phyloP scores from a whole-genome alignment of 2,113 vertebrate genomes.

The Agelaius tricolor region DNA sequence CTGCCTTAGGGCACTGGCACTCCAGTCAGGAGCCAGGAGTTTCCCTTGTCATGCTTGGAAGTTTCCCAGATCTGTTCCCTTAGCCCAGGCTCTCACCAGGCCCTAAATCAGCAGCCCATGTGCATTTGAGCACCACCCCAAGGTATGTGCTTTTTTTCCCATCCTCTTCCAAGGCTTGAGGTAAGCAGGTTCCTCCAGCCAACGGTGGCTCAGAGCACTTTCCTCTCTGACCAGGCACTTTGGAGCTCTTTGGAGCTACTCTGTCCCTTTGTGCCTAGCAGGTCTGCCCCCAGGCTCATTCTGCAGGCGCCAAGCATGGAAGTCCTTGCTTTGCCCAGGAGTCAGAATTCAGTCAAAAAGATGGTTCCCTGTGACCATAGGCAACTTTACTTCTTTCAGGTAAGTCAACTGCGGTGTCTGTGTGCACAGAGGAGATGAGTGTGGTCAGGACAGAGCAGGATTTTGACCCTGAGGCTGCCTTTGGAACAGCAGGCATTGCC shows the following conservation, averaged over 20 bases:
- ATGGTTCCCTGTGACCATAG: neutral
- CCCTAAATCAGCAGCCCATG: neutral
- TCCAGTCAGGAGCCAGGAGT: neutral
- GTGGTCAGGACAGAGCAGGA: neutral
- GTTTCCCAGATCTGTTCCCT: neutral
- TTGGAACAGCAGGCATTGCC: neutral
- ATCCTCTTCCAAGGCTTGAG: neutral
- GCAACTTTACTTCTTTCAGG: neutral
- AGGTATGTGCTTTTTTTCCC: neutral
- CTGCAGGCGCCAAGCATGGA: accelerated
- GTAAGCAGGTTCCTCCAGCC: neutral
- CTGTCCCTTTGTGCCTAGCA: neutral
- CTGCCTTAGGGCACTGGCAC: neutral
- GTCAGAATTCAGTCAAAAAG: accelerated
- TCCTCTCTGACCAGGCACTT: neutral
- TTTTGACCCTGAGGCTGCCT: neutral
- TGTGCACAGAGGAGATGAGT: accelerated
- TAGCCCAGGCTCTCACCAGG: neutral
- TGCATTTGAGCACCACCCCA: neutral
- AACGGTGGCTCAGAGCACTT: neutral
- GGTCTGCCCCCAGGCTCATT: neutral
- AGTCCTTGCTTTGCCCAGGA: neutral
- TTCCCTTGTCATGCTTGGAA: neutral
- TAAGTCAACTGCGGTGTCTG: neutral
- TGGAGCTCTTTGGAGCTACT: neutral